These are phyloP conservation scores for Gasterosteus aculeatus DNA, from an alignment of 2,113 vertebrate species.

Conservation along the genomic window DNA sequence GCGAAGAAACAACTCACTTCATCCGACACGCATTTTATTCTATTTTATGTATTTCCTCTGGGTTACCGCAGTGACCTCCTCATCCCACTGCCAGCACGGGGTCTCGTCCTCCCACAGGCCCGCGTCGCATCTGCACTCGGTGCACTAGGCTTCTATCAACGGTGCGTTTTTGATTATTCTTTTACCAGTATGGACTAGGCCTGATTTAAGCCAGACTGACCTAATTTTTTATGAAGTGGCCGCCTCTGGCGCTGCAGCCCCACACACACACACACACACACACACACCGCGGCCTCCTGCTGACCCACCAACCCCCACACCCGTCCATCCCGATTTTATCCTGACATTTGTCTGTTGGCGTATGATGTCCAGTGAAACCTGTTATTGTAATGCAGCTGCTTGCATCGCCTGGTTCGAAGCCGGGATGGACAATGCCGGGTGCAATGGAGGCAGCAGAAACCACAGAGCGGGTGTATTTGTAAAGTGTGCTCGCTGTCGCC, in stretches of 20 bases:
- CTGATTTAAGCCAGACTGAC: slow-evolving; percentile 50
- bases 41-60: background rate
- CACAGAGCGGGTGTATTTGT: slow-evolving; percentile 59
- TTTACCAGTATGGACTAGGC: slow-evolving; percentile 12
- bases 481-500: slow-evolving; percentile 64
- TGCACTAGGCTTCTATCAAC: slow-evolving; percentile 7
- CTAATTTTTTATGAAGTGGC: slow-evolving; percentile 37
- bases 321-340: slow-evolving; percentile 1
- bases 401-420: slow-evolving; percentile 29
- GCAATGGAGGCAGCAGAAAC: slow-evolving; percentile 46
- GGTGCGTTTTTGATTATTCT: slow-evolving; percentile 30
- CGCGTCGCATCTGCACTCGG: background rate
- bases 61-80: background rate
- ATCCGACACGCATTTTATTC: background rate
- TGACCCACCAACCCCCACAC: background rate
- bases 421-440: slow-evolving; percentile 49
- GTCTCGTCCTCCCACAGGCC: background rate
- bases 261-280: background rate
- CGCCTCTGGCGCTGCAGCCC: slow-evolving; percentile 12
- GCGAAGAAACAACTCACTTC: background rate
- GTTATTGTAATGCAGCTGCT: slow-evolving; percentile 25
- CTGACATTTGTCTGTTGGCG: slow-evolving; percentile 20
- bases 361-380: slow-evolving; percentile 40
- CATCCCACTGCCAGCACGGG: background rate
- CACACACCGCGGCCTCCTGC: slow-evolving; percentile 5